Base-by-base conservation (phyloP, 2,888 invertebrate genomes). In the Hydroisotoma schaefferi region DNA sequence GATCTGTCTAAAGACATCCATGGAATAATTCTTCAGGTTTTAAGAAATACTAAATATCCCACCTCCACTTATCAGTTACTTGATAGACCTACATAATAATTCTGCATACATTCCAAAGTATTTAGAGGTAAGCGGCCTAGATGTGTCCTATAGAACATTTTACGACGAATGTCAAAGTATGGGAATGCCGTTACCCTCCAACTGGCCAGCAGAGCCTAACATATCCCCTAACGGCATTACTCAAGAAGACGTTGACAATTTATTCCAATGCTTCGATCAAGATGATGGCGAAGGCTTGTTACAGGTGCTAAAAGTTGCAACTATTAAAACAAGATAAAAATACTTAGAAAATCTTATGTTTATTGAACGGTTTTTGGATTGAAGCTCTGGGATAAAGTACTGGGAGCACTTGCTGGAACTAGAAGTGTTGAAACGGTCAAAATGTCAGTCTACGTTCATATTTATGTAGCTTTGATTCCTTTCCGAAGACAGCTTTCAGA, bases 181-280 rank as follows among this genome's bases (percentile, higher is more conserved):
- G 8, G 63, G 63, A 12, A 57, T 68, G 55, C 48, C 58, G 4
- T 37, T 65, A 48, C 64, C 69, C n/a, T 25, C 18, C 25, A 20
- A 56, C 5, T 55, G 54, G 28, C 54, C 20, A 28, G 40, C 58
- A 15, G 62, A 65, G 38, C 37, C 54, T 8, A 56, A 62, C n/a
- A 23, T 25, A n/a, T 23, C 29, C 12, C n/a, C 33, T 27, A 54
- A 48, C 2, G 57, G 59, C 1, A 59, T 67, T 40, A 57, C 55
- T 2, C 25, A 52, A 2, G 53, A 61, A 28, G 72, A 72, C 43
- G 67, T 62, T 1, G 66, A 69, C 23, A 43, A 57, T 6, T 61
- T 72, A 5, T 53, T 69, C 25, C 61, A 65, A 56, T 63, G 63
- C 25, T 71, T 72, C 63, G 72, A 72, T 48, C 57, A 59, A 25